Base-by-base conservation (phyloP, 2,797 vertebrate species). In the Muraenolepis orangiensis region DNA sequence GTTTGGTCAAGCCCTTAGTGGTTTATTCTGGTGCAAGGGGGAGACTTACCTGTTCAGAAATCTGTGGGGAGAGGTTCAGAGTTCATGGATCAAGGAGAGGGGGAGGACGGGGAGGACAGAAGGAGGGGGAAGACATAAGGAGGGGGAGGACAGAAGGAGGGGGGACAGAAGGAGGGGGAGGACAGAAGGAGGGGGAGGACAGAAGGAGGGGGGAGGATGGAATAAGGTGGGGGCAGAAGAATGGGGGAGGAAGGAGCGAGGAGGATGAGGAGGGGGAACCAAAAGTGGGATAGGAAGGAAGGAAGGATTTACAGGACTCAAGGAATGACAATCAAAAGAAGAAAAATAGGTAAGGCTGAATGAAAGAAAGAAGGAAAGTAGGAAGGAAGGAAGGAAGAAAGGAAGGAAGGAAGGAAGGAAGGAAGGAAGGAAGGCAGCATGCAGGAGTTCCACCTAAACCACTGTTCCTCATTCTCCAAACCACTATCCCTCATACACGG, bases 41-140 rank as follows among this genome's bases (percentile, higher is more conserved):
- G 4, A 6, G 31, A 90, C 91, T 90, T 92, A 93, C 92, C 92
- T 91, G 80, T 28, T 82, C 71, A 70, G 76, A 51, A 32, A 61
- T 32, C 77, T 84, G 72, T 72, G 57, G 36, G 28, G 7, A 28
- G 70, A 73, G 81, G n/a, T n/a, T 23, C 11, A 12, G 51, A 57
- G 51, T 57, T 57, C 51, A 29, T 12, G 66, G 29, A 18, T n/a
- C 26, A 68, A 28, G 30, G 64, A 61, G 72, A 40, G 30, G 20
- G 78, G 30, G 38, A 74, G 7, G 67, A 68, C 29, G 46, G 20
- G 51, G 7, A 70, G n/a, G 13, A 64, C 2, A 10, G 10, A 23
- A 10, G 23, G n/a, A 30, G 66, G 3, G 13, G 46, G 23, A 64
- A 18, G 61, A 23, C 34, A 18, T 30, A 69, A 31, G 38, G 40